Percentiles rank a stretch among this genome's conserved stretches.
phyloP scores from a whole-genome alignment of 2,113 vertebrate species.

The Desmodus rotundus region DNA sequence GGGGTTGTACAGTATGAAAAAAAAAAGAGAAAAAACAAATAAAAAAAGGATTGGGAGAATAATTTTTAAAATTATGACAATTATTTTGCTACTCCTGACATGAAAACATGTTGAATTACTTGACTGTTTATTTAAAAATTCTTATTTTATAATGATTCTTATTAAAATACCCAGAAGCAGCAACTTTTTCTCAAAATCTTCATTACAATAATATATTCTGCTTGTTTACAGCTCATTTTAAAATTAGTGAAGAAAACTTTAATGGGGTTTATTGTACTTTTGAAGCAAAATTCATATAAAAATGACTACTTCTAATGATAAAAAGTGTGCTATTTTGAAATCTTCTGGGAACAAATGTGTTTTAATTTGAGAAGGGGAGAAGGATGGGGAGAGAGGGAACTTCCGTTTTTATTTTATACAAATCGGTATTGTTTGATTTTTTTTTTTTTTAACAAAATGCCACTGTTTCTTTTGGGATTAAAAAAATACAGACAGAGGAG shows the following conservation, averaged over 20 bases:
- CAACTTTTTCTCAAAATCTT: neutral
- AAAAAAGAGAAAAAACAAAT: too few relatives aligned
- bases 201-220: neutral
- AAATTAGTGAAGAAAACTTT: neutral
- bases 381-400: neutral
- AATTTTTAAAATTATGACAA: neutral
- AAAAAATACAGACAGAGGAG: neutral
- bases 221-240: neutral
- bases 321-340: neutral
- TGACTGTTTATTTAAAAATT: neutral
- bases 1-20: too few relatives aligned
- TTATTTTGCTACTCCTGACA: neutral
- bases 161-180: neutral
- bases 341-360: neutral
- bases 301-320: neutral
- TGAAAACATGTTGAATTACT: neutral
- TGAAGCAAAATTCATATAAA: neutral
- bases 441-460: neutral
- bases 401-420: slow-evolving; percentile 42
- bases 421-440: slow-evolving; percentile 12
- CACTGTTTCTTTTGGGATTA: neutral
- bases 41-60: neutral
- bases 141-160: neutral
- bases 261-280: neutral
- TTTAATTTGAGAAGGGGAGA: neutral